Base-by-base conservation (phyloP, 2,888 invertebrate genomes). In the Tineola bisselliella region DNA sequence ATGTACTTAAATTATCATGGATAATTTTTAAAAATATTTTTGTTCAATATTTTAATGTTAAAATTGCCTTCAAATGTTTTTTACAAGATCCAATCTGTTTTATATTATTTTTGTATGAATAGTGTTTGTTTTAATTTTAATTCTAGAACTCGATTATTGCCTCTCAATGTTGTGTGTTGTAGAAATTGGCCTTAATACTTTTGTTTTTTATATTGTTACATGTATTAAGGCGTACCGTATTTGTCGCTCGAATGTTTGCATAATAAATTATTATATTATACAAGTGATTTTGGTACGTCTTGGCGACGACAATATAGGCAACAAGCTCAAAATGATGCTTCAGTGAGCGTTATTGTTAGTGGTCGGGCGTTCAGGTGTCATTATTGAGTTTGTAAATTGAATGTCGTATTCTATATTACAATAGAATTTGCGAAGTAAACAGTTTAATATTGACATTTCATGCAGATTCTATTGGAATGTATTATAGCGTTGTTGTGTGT, bases 171-270 rank as follows among this genome's bases (percentile, higher is more conserved):
- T 72, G 70, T 72, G 70, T 72, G 74, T 77, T 74, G 65, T 70
- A 74, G 71, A 67, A 64, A 69, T 71, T 68, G 70, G 72, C 73
- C 73, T 76, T 73, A 73, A 69, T 65, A 64, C 66, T 64, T 62
- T 56, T 11, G 19, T 13, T 19, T n/a, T 30, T 48, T 13, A 15
- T 48, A 48, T n/a, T 48, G 48, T 48, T 44, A 48, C 15, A n/a
- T 43, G 43, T 43, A 13, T 43, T 13, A 13, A 43, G 5, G n/a
- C 25, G 25, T 25, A 25, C 25, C 2, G 25, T 25, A 25, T 25
- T 25, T 6, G 25, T 2, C 25, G 25, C 25, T 25, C 25, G 25
- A 25, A n/a, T n/a, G n/a, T n/a, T n/a, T n/a, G n/a, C n/a, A n/a
- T n/a, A n/a, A n/a, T n/a, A n/a, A n/a, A n/a, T n/a, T n/a, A n/a